Evolutionary conservation across 2,888 invertebrate species (phyloP).

Genomic region (Leptura quadrifasciata): DNA sequence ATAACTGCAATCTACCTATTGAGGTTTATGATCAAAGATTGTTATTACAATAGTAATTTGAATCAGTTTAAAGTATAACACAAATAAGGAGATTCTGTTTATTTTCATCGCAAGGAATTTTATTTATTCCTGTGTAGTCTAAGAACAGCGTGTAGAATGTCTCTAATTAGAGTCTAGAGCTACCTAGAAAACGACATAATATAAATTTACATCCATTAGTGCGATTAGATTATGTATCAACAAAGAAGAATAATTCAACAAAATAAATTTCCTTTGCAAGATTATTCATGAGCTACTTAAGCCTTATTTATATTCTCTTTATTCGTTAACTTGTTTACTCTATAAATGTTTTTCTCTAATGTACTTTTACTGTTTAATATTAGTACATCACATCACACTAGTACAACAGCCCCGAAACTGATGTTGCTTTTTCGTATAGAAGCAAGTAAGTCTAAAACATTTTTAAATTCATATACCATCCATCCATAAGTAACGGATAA

Average conservation of each 20-base stretch:
- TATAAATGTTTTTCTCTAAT: constrained; percentile 1
- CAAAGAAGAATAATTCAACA: constrained; percentile 23
- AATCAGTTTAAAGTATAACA: not conserved
- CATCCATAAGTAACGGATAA: too few relatives aligned
- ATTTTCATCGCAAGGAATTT: constrained; percentile 1
- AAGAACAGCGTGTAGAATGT: not conserved
- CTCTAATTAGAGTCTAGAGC: not conserved
- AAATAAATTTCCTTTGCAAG: constrained; percentile 31
- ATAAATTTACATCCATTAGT: constrained; percentile 44
- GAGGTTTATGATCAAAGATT: not conserved
- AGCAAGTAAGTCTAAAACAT: too few relatives aligned
- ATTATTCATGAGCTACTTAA: constrained; percentile 35
- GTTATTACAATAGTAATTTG: not conserved
- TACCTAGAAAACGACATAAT: constrained; percentile 22
- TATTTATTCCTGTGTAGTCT: not conserved
- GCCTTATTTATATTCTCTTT: constrained; percentile 4
- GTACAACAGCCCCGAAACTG: not conserved
- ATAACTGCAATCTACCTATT: constrained; percentile 7
- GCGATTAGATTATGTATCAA: constrained; percentile 41
- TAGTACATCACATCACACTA: not conserved
- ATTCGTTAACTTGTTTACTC: constrained; percentile 4
- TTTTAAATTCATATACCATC: too few relatives aligned
- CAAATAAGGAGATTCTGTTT: not conserved
- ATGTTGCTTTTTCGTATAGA: too few relatives aligned
- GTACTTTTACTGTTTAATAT: not conserved